Evolutionary conservation across 2,113 vertebrate genomes (phyloP).

Genomic region (Cyanoderma ruficeps): DNA sequence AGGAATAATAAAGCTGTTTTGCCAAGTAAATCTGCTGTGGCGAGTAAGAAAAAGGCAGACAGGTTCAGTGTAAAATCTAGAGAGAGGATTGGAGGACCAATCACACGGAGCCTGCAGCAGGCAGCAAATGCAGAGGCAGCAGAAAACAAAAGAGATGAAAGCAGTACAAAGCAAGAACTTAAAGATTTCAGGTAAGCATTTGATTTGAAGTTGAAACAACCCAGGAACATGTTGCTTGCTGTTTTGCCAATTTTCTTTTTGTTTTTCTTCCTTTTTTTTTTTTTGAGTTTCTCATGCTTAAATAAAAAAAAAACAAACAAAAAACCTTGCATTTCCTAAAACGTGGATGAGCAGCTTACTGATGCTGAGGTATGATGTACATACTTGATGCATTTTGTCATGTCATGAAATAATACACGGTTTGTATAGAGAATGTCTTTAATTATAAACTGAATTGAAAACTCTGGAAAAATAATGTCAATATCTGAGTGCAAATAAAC

Average conservation of each 20-base stretch:
- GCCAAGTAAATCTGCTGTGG: slow-evolving; percentile 73
- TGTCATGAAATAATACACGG: background rate
- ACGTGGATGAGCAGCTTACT: background rate
- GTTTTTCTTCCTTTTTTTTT: background rate
- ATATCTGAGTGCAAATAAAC: background rate
- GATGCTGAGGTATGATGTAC: slow-evolving; percentile 27
- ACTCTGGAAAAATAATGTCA: background rate
- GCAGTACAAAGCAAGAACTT: slow-evolving; percentile 77
- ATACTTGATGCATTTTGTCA: slow-evolving; percentile 57
- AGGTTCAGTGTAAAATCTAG: slow-evolving; percentile 73
- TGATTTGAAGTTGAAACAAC: slow-evolving; percentile 41
- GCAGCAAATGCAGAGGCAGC: slow-evolving; percentile 73
- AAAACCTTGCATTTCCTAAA: background rate
- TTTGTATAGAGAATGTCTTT: slow-evolving; percentile 52
- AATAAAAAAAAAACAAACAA: background rate
- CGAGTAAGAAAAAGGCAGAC: slow-evolving; percentile 79
- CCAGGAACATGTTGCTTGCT: background rate
- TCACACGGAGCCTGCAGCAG: slow-evolving; percentile 83
- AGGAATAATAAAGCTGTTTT: slow-evolving; percentile 78
- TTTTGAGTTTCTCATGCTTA: background rate
- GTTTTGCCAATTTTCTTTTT: background rate
- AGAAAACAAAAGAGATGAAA: slow-evolving; percentile 82
- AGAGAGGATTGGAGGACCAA: slow-evolving; percentile 76
- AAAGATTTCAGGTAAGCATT: slow-evolving; percentile 82
- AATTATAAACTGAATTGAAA: slow-evolving; percentile 42